Evolutionary conservation across 2,888 invertebrate genomes (phyloP), one percentile per base, ranked within the genome.

Genomic region (Andrena bucephala): DNA sequence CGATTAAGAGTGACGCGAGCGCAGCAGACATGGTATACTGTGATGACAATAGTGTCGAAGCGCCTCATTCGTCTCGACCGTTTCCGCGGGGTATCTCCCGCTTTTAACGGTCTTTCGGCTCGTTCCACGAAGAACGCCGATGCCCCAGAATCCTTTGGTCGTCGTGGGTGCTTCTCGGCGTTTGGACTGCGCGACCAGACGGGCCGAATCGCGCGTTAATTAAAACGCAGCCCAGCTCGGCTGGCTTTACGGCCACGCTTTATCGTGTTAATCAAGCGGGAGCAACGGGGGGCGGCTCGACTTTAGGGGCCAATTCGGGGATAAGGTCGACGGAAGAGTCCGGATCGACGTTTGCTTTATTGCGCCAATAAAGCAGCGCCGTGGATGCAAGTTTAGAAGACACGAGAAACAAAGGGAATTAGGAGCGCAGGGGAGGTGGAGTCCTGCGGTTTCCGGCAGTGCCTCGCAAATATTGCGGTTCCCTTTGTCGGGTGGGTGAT

Each of bases 381-480:
- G n/a, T 29, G 31, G 1, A 27, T 7, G 50, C 7, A 36, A 36
- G 36, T 70, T 70, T 50, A 5, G 16, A 65, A 65, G 79, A 52
- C 36, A 36, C 24, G 42, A 16, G 42, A 42, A 66, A 79, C 79
- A 80, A 71, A 79, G 65, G 65, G 65, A 79, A 79, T 79, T 70
- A 71, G 20, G 31, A 42, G 52, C 27, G 31, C 29, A 31, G 4
- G 42, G 16, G n/a, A 16, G 48, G 13, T 31, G 7, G 62, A 27
- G 27, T 20, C 63, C 52, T 79, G 79, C 63, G 79, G 79, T 79
- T 69, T 57, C 69, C 69, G 69, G 8, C 33, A 63, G 68, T 42
- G 67, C 66, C 78, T 69, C 54, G 78, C 63, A 65, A 79, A 77
- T 79, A 79, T 63, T 70, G 79, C 79, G 79, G 79, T 79, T 52